Base-by-base conservation (phyloP, 1,140 invertebrate species). In the Eufriesea mexicana region DNA sequence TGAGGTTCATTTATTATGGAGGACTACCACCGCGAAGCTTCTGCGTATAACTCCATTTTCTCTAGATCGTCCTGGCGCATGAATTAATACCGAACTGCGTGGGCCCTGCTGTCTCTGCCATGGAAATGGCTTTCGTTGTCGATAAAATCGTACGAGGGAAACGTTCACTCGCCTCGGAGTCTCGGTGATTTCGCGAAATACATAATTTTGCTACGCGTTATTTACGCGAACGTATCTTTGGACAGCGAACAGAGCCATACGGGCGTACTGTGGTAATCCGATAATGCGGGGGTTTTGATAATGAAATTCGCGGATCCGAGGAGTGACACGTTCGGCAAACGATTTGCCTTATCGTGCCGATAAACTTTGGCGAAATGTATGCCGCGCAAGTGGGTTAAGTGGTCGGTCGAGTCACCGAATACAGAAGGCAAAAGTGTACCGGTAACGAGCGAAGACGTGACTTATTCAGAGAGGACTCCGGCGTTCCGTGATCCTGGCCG, bases 381-480 rank as follows among this genome's bases (percentile, higher is more conserved):
- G 75, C 8, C 76, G 25, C 18, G 28, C 16, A 68, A 78, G 16
- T 78, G 51, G 76, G 76, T 78, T 68, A 78, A 77, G 62, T 28
- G 51, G 18, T 7, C 45, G 59, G 45, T 23, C 25, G 49, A 67
- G 62, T 54, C 18, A 42, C 18, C 49, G 51, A 78, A 78, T n/a
- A 20, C 35, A 47, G 49, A 25, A 64, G 35, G 47, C 23, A 67
- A 66, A 51, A 66, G 75, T 66, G 28, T 49, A 25, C 20, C 62
- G 7, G 16, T 77, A 51, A 66, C 74, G 49, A 42, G 23, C 20
- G 20, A n/a, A n/a, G 23, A 45, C 75, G 62, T 47, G 75, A 76
- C 47, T 51, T 51, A 51, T 51, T 64, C 74, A 18, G 14, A 49
- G 12, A 18, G 45, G 20, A n/a, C 61, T 10, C 20, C 1, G 12